phyloP scores from a whole-genome alignment of 2,113 vertebrate species.

The Regulus satrapa region DNA sequence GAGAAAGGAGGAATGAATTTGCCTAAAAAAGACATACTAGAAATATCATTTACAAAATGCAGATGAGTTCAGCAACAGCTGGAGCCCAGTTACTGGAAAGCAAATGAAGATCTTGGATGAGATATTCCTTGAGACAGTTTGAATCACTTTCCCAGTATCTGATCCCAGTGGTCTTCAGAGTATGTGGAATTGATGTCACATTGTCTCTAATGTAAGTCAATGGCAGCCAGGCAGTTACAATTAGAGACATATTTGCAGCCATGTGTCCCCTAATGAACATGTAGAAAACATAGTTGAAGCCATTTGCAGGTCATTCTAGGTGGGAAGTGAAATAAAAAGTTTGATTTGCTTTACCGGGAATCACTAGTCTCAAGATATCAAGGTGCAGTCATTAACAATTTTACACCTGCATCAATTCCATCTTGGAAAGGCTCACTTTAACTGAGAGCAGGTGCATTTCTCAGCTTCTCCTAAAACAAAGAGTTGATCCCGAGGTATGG shows the following conservation, averaged over 20 bases:
- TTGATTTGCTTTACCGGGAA: not conserved
- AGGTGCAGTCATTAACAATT: not conserved
- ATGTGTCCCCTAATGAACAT: not conserved
- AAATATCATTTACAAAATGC: not conserved
- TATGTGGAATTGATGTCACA: not conserved
- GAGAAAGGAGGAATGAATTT: not conserved
- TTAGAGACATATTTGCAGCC: not conserved
- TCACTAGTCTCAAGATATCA: not conserved
- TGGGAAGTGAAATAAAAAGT: not conserved
- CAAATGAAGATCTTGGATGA: not conserved
- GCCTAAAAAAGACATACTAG: not conserved
- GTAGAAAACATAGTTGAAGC: not conserved
- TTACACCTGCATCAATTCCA: not conserved
- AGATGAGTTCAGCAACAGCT: not conserved
- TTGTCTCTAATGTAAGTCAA: not conserved
- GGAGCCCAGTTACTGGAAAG: not conserved
- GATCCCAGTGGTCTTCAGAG: not conserved
- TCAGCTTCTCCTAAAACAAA: not conserved
- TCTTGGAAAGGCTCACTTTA: not conserved
- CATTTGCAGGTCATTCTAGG: not conserved
- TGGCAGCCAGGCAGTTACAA: not conserved
- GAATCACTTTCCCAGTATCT: not conserved
- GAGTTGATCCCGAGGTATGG: not conserved
- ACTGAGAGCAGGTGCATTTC: not conserved
- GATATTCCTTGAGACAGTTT: not conserved